Percentiles rank a stretch among this genome's conserved stretches.
Evolutionary conservation across 2,113 vertebrate genomes (phyloP).

Genomic region (Melanostigma gelatinosum): DNA sequence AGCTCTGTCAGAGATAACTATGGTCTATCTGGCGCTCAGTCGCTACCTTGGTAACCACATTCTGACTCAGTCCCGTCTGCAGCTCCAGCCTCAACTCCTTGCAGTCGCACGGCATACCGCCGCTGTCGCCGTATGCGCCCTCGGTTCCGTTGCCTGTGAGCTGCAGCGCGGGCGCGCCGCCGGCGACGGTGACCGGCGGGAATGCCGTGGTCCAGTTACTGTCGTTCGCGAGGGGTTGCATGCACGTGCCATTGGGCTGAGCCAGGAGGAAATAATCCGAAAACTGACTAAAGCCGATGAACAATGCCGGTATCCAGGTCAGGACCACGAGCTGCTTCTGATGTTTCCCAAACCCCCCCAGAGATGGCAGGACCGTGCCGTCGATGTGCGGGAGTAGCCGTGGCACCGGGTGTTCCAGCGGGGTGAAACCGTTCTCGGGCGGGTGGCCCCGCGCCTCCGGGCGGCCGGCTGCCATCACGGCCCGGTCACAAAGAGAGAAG

Average conservation of each 20-base stretch:
- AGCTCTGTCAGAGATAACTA: background rate
- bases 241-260: constrained; percentile 89
- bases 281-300: constrained; percentile 96
- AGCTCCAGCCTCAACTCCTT: constrained; percentile 89
- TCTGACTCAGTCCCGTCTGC: constrained; percentile 91
- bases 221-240: constrained; percentile 72
- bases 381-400: constrained; percentile 92
- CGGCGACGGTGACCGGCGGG: constrained; percentile 63
- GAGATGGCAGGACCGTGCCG: constrained; percentile 91
- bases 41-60: constrained; percentile 98
- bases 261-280: constrained; percentile 96
- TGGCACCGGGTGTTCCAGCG: constrained; percentile 74
- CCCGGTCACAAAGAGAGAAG: constrained; percentile 64
- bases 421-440: constrained; percentile 81
- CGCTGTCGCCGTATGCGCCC: constrained; percentile 38
- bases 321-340: constrained; percentile 94
- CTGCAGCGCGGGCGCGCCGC: constrained; percentile 59
- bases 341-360: constrained; percentile 91
- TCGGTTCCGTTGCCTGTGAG: constrained; percentile 53
- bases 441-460: constrained; percentile 78
- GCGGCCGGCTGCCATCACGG: constrained; percentile 80
- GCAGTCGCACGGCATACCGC: constrained; percentile 86
- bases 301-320: constrained; percentile 95
- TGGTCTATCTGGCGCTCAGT: constrained; percentile 44
- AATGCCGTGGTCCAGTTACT: constrained; percentile 80